Conservation (phyloP, 1,140 invertebrate species). For the Sitodiplosis mosellana region DNA sequence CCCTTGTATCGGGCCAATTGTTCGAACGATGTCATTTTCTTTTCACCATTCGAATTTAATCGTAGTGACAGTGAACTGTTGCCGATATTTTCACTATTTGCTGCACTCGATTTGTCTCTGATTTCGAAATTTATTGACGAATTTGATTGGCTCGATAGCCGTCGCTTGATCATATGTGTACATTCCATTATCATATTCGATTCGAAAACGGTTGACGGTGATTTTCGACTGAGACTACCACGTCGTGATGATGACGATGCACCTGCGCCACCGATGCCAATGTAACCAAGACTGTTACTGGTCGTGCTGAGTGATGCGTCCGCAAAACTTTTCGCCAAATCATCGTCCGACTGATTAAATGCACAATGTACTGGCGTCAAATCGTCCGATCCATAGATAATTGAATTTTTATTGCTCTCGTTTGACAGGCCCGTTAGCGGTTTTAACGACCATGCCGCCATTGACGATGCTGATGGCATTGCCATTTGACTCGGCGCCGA, state of each 20-base stretch:
- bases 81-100: not conserved
- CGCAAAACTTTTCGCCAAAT: not conserved
- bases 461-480: not conserved
- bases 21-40: slow-evolving; percentile 5
- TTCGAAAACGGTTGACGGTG: slow-evolving; percentile 2
- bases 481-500: not conserved
- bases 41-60: not conserved
- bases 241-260: slow-evolving; percentile 4
- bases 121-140: not conserved
- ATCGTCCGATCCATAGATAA: not conserved
- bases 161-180: slow-evolving; percentile 2
- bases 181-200: slow-evolving; percentile 3
- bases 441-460: not conserved
- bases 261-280: not conserved
- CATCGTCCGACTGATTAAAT: slow-evolving; percentile 2
- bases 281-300: no score
- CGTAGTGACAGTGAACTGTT: not conserved
- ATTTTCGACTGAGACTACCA: slow-evolving; percentile 3
- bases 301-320: not conserved
- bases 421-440: not conserved
- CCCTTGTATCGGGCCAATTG: slow-evolving; percentile 2
- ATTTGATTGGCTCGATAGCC: not conserved
- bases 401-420: slow-evolving; percentile 3
- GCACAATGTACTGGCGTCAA: slow-evolving; percentile 1
- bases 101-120: not conserved